Base-by-base conservation (phyloP, 2,113 vertebrate genomes). In the Gallinago jamesoni region DNA sequence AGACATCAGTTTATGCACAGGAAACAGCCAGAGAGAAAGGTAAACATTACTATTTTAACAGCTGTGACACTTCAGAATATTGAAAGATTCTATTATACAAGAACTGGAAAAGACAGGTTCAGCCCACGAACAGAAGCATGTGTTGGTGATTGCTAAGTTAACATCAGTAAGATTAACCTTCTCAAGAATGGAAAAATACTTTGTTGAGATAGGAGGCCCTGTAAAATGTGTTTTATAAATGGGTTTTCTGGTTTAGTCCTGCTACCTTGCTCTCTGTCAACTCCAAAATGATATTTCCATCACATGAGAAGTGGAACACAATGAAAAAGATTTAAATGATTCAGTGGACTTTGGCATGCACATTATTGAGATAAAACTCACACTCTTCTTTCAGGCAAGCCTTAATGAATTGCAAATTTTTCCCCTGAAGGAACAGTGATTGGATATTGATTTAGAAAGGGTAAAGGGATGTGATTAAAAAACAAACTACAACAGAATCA, bases 371-470 rank as follows among this genome's bases (percentile, higher is more conserved):
- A 92, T 87, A 95, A 97, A 97, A 75, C 27, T 90, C 83, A 72
- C 47, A 56, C 43, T 75, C 53, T 81, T 78, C 50, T 81, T 92
- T 84, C 86, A 81, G 64, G 19, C 47, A 86, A 81, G 47, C 8
- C 66, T 63, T 93, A 95, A 90, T 68, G 60, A 94, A 92, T 60
- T 84, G 69, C 41, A 89, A 52, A 39, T 84, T 89, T 90, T 90
- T 70, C n/a, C 53, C 48, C 52, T 67, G 52, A 93, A 92, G 89
- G 73, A 91, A 77, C 55, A 84, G 69, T 43, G 80, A 93, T 94
- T 84, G 56, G 84, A 75, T 95, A 97, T 96, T 84, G 91, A 96
- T 95, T 89, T 72, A 87, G 68, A 90, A 89, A 90, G 89, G 4
- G 33, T 60, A 89, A 90, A 89, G 30, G 20, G 23, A 78, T 70